Percentiles rank a stretch among this genome's conserved stretches.
These are phyloP conservation scores for Sus cebifrons DNA, from an alignment of 2,797 vertebrate species.

Conservation along the genomic window DNA sequence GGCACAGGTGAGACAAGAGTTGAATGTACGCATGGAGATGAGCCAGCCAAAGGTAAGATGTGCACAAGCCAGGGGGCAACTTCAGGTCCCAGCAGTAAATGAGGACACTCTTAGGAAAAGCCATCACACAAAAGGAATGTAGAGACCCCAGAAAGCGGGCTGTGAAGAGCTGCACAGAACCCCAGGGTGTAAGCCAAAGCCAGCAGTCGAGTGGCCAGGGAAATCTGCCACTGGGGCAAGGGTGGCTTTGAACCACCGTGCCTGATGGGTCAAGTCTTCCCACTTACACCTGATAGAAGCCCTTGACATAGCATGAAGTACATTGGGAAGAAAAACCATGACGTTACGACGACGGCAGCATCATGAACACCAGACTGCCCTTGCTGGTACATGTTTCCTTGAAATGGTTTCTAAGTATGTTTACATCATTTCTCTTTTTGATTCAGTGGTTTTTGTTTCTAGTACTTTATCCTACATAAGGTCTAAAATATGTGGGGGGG, in stretches of 20 bases:
- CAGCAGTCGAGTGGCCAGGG: background rate
- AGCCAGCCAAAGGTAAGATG: rapidly evolving
- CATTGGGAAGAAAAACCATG: background rate
- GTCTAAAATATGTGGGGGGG: background rate
- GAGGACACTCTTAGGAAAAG: background rate
- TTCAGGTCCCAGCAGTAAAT: background rate
- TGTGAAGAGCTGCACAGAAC: background rate
- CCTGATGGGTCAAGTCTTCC: background rate
- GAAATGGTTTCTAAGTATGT: background rate
- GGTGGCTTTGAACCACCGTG: no score
- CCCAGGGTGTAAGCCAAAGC: background rate
- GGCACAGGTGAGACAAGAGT: background rate
- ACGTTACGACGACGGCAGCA: background rate
- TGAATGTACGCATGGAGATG: background rate
- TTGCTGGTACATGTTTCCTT: background rate
- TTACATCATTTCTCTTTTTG: background rate
- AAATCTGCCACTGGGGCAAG: background rate
- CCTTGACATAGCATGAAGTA: background rate
- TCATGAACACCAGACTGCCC: background rate
- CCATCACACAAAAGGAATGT: background rate
- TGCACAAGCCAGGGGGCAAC: background rate
- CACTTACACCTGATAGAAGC: background rate
- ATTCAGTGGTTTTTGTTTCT: background rate
- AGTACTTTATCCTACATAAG: background rate
- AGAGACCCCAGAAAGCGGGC: background rate